These are phyloP conservation scores for Trileptium ribeirensis DNA, from an alignment of 2,888 invertebrate genomes.

Conservation along the genomic window DNA sequence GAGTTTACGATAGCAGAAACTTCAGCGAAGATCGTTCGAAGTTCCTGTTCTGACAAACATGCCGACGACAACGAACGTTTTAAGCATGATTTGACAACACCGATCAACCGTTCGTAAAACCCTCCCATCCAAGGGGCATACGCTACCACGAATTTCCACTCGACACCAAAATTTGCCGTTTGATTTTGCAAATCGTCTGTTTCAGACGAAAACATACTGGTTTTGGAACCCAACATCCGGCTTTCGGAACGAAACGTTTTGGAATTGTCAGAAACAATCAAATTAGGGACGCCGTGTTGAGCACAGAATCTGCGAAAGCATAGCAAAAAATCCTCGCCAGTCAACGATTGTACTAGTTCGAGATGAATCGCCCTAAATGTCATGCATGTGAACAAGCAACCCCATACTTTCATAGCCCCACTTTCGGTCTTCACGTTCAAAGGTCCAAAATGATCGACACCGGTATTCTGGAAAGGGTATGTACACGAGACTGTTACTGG, in stretches of 20 bases:
- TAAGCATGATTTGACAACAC: not conserved
- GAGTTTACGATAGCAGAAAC: not conserved
- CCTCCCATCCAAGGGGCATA: constrained; percentile 7
- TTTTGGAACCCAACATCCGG: not conserved
- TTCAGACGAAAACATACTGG: not conserved
- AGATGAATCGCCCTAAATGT: constrained; percentile 3
- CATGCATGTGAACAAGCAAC: not conserved
- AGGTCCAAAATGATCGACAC: constrained; percentile 13
- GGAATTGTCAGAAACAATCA: not conserved
- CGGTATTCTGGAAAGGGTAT: not conserved
- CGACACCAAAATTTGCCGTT: not conserved
- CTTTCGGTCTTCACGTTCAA: not conserved
- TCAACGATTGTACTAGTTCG: not conserved
- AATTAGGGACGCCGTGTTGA: not conserved
- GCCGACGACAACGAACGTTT: not conserved
- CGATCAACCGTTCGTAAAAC: constrained; percentile 9
- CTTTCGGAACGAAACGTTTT: not conserved
- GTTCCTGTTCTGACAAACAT: not conserved
- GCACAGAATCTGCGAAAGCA: not conserved
- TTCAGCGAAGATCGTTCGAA: not conserved
- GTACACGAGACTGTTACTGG: not conserved
- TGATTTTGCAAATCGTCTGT: not conserved
- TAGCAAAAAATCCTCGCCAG: not conserved
- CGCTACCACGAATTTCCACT: not conserved
- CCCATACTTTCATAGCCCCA: not conserved